These are phyloP conservation scores for Meda fulgida DNA, from an alignment of 2,797 vertebrate genomes.

Conservation along the genomic window DNA sequence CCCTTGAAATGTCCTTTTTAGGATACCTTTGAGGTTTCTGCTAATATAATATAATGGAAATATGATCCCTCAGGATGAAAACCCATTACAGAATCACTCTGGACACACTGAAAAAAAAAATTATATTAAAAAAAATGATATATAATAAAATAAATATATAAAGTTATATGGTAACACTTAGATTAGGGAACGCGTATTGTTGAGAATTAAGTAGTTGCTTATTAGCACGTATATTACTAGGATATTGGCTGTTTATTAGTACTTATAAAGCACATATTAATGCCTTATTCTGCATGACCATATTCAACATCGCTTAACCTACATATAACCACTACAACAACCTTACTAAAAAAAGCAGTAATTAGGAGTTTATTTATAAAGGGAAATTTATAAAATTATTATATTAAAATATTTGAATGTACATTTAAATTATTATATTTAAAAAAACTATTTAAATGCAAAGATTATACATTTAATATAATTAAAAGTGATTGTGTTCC, in stretches of 20 bases:
- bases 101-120: neutral
- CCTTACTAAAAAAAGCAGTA: neutral
- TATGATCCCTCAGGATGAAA: neutral
- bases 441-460: no score
- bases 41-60: neutral
- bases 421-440: no score
- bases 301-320: neutral
- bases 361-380: neutral
- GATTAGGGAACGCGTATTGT: neutral
- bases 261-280: neutral
- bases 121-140: neutral
- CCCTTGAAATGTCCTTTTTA: neutral
- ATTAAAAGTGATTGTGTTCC: no score
- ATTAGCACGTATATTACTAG: neutral
- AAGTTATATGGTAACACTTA: neutral
- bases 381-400: no score
- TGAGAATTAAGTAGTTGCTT: neutral
- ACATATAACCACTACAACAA: neutral
- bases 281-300: no score
- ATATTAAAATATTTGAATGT: no score
- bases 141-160: neutral
- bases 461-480: no score
- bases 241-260: neutral
- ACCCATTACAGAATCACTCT: neutral
- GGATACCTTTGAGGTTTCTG: conserved; percentile 4